Evolutionary conservation across 2,797 vertebrate genomes (phyloP).

Genomic region (Scleropages formosus): DNA sequence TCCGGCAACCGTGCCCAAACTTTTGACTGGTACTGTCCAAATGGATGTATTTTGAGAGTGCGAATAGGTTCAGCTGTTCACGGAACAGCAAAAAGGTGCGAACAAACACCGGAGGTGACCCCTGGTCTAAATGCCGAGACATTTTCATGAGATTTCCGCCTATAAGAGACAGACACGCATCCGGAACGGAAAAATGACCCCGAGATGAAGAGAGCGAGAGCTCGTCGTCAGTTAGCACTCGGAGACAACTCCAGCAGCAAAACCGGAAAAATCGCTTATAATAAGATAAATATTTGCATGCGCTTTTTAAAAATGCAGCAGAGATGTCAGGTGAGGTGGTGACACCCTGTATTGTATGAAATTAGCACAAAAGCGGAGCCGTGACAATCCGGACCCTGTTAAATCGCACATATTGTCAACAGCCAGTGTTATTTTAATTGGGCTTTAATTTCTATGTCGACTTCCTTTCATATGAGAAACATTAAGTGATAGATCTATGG

Average conservation of each 20-base stretch:
- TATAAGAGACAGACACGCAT: not conserved
- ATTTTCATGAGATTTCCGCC: not conserved
- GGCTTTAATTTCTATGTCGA: not conserved
- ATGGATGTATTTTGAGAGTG: no score
- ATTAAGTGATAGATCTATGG: not conserved
- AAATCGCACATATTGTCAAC: not conserved
- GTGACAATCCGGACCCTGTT: not conserved
- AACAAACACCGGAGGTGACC: no score
- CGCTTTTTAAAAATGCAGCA: not conserved
- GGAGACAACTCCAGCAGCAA: no score
- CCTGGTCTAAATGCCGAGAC: no score
- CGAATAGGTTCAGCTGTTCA: no score
- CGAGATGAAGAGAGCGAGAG: not conserved
- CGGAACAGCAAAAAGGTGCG: no score
- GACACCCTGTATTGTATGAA: no score
- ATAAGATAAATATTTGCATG: not conserved
- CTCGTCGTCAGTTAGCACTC: no score
- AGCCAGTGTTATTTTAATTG: not conserved
- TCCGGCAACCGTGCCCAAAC: no score
- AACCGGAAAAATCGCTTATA: not conserved
- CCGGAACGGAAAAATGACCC: not conserved
- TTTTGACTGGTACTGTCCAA: no score
- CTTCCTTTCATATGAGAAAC: not conserved
- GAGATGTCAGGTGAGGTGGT: not conserved
- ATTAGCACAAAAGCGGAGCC: not conserved